phyloP scores from a whole-genome alignment of 30 jellyfish, hydroid and myxozoan genomes.

The Aurelia sp. region DNA sequence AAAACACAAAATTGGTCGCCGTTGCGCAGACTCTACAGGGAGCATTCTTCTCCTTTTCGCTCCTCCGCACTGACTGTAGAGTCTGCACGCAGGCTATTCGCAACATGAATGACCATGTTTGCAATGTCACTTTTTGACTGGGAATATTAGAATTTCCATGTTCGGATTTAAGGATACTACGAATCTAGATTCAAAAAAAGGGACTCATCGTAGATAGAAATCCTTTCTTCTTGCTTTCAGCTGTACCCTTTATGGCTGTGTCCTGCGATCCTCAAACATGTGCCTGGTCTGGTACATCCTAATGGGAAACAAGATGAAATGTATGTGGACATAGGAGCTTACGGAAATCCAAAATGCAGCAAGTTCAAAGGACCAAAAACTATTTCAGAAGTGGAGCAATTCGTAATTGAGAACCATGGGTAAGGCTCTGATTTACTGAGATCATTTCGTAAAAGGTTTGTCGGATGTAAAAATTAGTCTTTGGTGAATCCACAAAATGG shows the following conservation, averaged over 20 bases:
- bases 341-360: conserved; percentile 52
- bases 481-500: conserved; percentile 18
- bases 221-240: conserved; percentile 1
- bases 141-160: too few species aligned
- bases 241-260: conserved; percentile 71
- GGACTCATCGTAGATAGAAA: too few species aligned
- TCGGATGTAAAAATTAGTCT: background rate
- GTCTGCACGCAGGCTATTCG: too few species aligned
- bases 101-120: too few species aligned
- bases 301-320: conserved; percentile 15
- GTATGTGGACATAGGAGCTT: conserved; percentile 71
- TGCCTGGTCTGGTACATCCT: conserved; percentile 71
- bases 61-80: too few species aligned
- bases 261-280: conserved; percentile 47
- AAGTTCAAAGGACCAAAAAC: conserved; percentile 55
- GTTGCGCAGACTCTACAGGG: too few species aligned
- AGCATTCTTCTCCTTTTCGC: too few species aligned
- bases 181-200: too few species aligned
- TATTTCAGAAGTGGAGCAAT: conserved; percentile 42
- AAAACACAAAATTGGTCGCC: too few species aligned
- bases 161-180: too few species aligned
- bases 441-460: too few species aligned
- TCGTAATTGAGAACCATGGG: conserved; percentile 64
- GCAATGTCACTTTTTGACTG: too few species aligned
- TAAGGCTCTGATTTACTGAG: background rate